Base-by-base conservation (phyloP, 2,797 vertebrate species). In the Somateria mollissima region DNA sequence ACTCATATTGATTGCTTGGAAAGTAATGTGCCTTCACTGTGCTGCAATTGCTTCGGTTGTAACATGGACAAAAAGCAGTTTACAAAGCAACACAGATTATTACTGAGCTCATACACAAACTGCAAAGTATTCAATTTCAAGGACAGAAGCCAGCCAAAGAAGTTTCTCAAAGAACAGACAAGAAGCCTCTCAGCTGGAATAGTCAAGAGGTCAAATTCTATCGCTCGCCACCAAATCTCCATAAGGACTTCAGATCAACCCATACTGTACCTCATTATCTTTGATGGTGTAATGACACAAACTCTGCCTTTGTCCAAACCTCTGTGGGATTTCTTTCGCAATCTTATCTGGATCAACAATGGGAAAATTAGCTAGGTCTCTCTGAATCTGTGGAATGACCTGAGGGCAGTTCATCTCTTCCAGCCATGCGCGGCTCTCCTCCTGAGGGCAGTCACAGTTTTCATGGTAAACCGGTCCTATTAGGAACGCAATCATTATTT, bases 251-350 rank as follows among this genome's bases (percentile, higher is more conserved):
- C 47, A 77, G 34, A 67, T 51, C 76, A 53, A 64, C 9, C 25
- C n/a, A 61, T 27, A 90, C 37, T 37, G 1, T 97, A 99, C 99
- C 99, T 99, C 98, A 74, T 99, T 99, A 96, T 99, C 97, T 98
- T 99, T 99, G 90, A 99, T 92, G 41, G 99, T 99, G 96, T 99
- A 99, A 97, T 99, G 99, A 88, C 99, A 99, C 81, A 99, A 98
- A 93, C 99, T 99, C 92, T 99, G 99, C 67, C 99, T 98, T 94
- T 99, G 98, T 53, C 99, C 99, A 92, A 99, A 99, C 70, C 99
- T 98, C 94, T 98, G 95, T 2, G 98, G 98, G 94, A 99, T 98
- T 98, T 99, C 99, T 88, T 94, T 69, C n/a, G 98, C 98, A 71
- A 98, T 99, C 90, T 97, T 98, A 90, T 99, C 99, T 19, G 98